These are phyloP conservation scores for Thalpophila matura DNA, from an alignment of 2,888 invertebrate genomes.

Conservation along the genomic window DNA sequence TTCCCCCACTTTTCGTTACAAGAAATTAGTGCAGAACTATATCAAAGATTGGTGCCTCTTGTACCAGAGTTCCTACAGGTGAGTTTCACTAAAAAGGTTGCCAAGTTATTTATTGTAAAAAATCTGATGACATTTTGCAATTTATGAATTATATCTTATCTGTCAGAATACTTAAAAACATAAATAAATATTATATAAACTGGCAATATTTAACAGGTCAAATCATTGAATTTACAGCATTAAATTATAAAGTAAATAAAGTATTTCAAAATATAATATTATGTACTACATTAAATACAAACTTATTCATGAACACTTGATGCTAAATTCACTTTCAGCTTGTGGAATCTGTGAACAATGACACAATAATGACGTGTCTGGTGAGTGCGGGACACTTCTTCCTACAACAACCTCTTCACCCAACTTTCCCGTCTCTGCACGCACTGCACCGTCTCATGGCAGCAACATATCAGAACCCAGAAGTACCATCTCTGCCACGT, in stretches of 20 bases:
- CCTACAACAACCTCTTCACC: slow-evolving; percentile 98
- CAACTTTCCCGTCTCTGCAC: slow-evolving; percentile 96
- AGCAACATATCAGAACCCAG: slow-evolving; percentile 94
- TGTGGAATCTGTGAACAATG: slow-evolving; percentile 97
- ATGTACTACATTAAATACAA: background rate
- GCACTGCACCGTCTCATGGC: slow-evolving; percentile 96
- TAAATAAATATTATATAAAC: slow-evolving; percentile 4
- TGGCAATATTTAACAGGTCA: too few relatives aligned
- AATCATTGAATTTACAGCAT: background rate
- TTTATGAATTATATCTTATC: slow-evolving; percentile 4
- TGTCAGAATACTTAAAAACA: slow-evolving; percentile 8
- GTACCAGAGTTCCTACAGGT: slow-evolving; percentile 91
- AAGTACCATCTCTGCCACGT: slow-evolving; percentile 95
- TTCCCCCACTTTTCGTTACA: slow-evolving; percentile 95
- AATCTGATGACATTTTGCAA: background rate
- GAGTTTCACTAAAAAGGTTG: slow-evolving; percentile 66
- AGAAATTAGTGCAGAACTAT: slow-evolving; percentile 89
- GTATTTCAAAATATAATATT: too few relatives aligned
- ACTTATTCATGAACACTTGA: slow-evolving; percentile 63
- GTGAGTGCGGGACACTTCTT: slow-evolving; percentile 97
- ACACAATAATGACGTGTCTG: slow-evolving; percentile 97
- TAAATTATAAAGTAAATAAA: background rate
- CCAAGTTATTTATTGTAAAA: slow-evolving; percentile 17
- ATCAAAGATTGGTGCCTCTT: slow-evolving; percentile 86
- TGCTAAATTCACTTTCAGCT: slow-evolving; percentile 92